Evolutionary conservation across 2,888 invertebrate species (phyloP).

Genomic region (Melipona bicolor): DNA sequence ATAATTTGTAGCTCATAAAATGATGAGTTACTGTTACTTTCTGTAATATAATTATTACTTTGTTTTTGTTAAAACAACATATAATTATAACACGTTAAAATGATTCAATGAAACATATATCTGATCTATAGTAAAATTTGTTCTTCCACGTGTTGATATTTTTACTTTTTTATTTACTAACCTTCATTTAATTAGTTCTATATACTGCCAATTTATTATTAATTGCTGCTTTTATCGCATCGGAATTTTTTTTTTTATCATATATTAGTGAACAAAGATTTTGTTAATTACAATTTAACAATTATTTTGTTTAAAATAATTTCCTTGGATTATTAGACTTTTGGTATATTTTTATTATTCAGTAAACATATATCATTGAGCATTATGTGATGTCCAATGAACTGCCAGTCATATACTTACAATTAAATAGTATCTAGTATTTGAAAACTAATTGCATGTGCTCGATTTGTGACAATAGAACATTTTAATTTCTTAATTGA

Average conservation of each 20-base stretch:
- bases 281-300: slow-evolving; percentile 59
- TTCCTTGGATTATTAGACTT: neutral
- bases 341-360: slow-evolving; percentile 9
- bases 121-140: slow-evolving; percentile 18
- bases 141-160: slow-evolving; percentile 59
- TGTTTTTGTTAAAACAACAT: slow-evolving; percentile 35
- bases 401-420: slow-evolving; percentile 53
- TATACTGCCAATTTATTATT: slow-evolving; percentile 79
- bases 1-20: slow-evolving; percentile 69
- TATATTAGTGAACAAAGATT: slow-evolving; percentile 51
- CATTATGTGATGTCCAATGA: slow-evolving; percentile 36
- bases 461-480: slow-evolving; percentile 39
- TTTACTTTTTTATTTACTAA: slow-evolving; percentile 59
- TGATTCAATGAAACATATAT: slow-evolving; percentile 13
- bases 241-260: slow-evolving; percentile 48
- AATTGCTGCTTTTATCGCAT: slow-evolving; percentile 70
- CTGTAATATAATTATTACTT: slow-evolving; percentile 46
- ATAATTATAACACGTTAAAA: slow-evolving; percentile 24
- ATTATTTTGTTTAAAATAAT: slow-evolving; percentile 26
- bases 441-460: slow-evolving; percentile 36
- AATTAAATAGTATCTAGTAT: slow-evolving; percentile 24
- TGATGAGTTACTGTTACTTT: slow-evolving; percentile 50
- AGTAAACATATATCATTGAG: slow-evolving; percentile 19
- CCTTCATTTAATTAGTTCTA: slow-evolving; percentile 71
- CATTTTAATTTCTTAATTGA: slow-evolving; percentile 24